These are phyloP conservation scores for Girardia tigrina DNA, from an alignment of 2,888 invertebrate species.

Conservation along the genomic window DNA sequence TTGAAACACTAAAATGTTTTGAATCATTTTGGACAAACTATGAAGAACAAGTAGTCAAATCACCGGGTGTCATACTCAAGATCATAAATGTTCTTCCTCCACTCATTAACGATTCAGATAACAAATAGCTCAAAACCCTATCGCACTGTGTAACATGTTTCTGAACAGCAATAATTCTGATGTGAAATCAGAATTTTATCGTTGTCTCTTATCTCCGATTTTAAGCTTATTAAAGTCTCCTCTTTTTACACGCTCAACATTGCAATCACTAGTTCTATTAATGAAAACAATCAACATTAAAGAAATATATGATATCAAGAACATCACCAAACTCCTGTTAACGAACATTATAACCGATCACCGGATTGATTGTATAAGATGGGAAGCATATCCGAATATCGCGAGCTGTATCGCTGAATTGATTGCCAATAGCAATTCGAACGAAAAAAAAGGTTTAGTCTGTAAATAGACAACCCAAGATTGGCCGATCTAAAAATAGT, in stretches of 20 bases:
- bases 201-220: background rate
- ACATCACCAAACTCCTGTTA: no score
- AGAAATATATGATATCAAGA: constrained; percentile 13
- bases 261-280: constrained; percentile 46
- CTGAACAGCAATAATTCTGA: constrained; percentile 42
- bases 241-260: constrained; percentile 61
- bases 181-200: constrained; percentile 38
- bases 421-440: no score
- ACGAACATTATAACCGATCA: no score
- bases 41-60: background rate
- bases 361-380: no score
- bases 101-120: constrained; percentile 80
- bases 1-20: no score
- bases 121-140: constrained; percentile 70
- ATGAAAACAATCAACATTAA: constrained; percentile 4
- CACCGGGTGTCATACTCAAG: constrained; percentile 57
- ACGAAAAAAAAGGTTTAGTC: no score
- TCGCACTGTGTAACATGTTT: constrained; percentile 36
- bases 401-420: no score
- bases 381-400: no score
- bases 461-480: no score
- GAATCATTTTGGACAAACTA: no score
- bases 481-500: no score
- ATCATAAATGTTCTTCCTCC: constrained; percentile 73
- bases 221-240: constrained; percentile 29